A percentile compares a stretch with the other conserved stretches of the same genome.
Evolutionary conservation across 1,140 invertebrate genomes (phyloP).

Genomic region (Euwallacea fornicatus): DNA sequence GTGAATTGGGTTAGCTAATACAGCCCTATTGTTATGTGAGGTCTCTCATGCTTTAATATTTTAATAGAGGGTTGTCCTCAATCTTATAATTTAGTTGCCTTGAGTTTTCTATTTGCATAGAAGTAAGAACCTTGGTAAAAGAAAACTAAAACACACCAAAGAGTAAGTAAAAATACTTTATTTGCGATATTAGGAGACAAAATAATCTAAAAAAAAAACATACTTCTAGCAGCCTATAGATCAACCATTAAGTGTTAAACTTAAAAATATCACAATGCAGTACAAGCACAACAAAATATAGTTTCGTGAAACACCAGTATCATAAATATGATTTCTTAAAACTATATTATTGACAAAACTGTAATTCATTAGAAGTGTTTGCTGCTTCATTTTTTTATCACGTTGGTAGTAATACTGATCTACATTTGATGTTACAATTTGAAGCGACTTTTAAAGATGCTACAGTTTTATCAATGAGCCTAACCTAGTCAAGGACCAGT

Average conservation of each 20-base stretch:
- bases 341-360: conserved; percentile 9
- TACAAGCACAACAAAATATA: conserved; percentile 43
- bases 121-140: conserved; percentile 6
- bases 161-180: conserved; percentile 47
- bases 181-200: conserved; percentile 42
- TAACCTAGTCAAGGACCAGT: too few species aligned
- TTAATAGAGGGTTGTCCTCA: too few species aligned
- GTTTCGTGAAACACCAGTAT: conserved; percentile 17
- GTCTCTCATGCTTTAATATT: too few species aligned
- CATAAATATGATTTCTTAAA: conserved; percentile 11
- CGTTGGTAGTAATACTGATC: too few species aligned
- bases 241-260: conserved; percentile 25
- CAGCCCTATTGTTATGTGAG: too few species aligned
- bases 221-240: conserved; percentile 40
- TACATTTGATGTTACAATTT: too few species aligned
- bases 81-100: too few species aligned
- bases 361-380: background rate
- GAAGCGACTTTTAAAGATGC: too few species aligned
- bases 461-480: too few species aligned
- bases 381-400: too few species aligned
- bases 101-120: background rate
- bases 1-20: too few species aligned
- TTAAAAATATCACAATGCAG: conserved; percentile 48
- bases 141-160: conserved; percentile 20
- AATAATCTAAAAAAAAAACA: conserved; percentile 31